Percentiles rank a stretch among this genome's conserved stretches.
phyloP scores from a whole-genome alignment of 2,113 vertebrate genomes.

The Pachycephala philippinensis region DNA sequence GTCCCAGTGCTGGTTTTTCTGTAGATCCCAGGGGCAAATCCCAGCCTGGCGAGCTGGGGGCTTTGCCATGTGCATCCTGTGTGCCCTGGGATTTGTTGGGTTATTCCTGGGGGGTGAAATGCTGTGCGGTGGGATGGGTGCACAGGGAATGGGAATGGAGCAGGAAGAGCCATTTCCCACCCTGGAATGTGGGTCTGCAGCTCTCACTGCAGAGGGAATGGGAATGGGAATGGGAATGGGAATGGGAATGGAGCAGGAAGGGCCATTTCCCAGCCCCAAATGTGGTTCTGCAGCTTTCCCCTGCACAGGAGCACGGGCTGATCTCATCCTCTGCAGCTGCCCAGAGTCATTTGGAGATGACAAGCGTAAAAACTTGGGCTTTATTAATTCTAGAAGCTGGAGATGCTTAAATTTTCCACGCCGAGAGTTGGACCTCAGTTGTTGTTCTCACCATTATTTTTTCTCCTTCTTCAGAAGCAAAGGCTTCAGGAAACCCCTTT shows the following conservation, averaged over 20 bases:
- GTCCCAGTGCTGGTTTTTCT: neutral
- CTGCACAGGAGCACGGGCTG: neutral
- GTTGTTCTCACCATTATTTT: neutral
- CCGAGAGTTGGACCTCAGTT: neutral
- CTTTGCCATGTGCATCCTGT: fast-evolving
- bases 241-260: neutral
- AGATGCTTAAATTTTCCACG: neutral
- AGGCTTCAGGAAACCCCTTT: neutral
- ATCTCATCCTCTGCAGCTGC: neutral
- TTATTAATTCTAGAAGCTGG: neutral
- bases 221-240: neutral
- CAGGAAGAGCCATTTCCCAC: neutral
- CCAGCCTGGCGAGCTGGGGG: neutral
- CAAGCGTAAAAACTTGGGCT: neutral
- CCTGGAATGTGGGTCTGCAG: neutral
- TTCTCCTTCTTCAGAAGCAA: neutral
- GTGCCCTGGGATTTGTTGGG: neutral
- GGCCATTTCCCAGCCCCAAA: fast-evolving
- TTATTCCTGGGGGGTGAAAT: neutral
- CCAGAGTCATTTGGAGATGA: neutral
- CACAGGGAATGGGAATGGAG: neutral
- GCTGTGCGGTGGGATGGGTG: too few relatives aligned
- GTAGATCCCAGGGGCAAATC: neutral
- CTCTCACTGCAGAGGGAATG: neutral
- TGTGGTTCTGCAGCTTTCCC: neutral